Evolutionary conservation across 1,140 invertebrate genomes (phyloP).

Genomic region (Pseudomyrmex concolor): DNA sequence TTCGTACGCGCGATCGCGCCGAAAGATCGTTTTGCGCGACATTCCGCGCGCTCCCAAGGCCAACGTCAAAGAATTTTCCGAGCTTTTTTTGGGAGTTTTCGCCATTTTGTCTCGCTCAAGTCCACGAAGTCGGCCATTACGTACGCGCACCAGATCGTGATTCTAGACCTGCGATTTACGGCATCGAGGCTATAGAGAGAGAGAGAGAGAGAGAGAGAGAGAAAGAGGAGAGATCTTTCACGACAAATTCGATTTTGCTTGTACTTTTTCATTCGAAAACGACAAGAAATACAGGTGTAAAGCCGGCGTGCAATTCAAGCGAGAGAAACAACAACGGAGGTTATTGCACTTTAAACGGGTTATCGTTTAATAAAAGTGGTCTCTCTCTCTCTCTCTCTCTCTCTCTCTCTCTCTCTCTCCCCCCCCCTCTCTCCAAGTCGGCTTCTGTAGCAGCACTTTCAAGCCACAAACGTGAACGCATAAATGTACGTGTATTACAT

Average conservation of each 20-base stretch:
- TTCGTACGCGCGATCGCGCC: background rate
- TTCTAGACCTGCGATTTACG: slow-evolving; percentile 65
- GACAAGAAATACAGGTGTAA: background rate
- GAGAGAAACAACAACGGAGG: slow-evolving; percentile 1
- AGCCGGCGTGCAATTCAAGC: background rate
- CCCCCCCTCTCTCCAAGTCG: background rate
- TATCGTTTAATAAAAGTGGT: slow-evolving; percentile 3
- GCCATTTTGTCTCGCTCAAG: slow-evolving; percentile 83
- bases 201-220: too few relatives aligned
- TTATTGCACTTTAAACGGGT: slow-evolving; percentile 30
- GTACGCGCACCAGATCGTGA: slow-evolving; percentile 70
- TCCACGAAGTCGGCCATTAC: slow-evolving; percentile 83
- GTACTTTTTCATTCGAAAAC: background rate
- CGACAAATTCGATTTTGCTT: too few relatives aligned
- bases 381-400: background rate
- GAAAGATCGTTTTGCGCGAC: background rate
- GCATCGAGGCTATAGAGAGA: slow-evolving; percentile 12
- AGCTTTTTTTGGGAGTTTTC: slow-evolving; percentile 77
- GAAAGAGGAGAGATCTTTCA: too few relatives aligned
- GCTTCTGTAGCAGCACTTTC: too few relatives aligned
- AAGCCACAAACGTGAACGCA: too few relatives aligned
- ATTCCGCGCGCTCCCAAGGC: background rate
- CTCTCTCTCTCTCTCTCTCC: background rate
- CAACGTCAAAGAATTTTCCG: slow-evolving; percentile 34
- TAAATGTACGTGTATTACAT: background rate